Evolutionary conservation across 2,113 vertebrate species (phyloP), one percentile per base, ranked within the genome.

Genomic region (Zootoca vivipara): DNA sequence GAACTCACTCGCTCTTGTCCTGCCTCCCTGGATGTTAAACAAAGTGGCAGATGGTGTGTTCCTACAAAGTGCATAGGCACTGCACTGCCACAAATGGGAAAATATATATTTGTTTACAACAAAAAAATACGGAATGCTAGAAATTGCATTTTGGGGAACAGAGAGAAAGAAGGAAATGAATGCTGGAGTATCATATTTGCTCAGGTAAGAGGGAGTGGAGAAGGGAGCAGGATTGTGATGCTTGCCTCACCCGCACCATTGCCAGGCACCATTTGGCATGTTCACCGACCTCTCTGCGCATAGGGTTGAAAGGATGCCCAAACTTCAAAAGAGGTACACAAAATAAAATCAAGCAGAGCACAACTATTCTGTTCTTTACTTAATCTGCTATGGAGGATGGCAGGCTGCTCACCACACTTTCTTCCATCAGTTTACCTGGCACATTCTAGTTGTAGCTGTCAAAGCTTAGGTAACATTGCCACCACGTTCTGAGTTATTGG

Each of bases 61-160:
- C 92, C 92, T 90, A 35, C 74, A 80, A 93, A 95, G 85, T 58
- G 80, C 8, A 16, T 46, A 38, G 42, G 69, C 56, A 86, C 91
- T 75, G 80, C 95, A 90, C 62, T 91, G 15, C 18, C 86, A 88
- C 8, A 86, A 81, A 78, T 52, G 10, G 10, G 82, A 30, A 40
- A 22, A 93, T 93, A 94, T 90, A 58, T 82, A 73, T 91, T 93
- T 90, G 73, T 90, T 91, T 65, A 90, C 90, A 95, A 24, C 9
- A 92, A 89, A 67, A 89, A 65, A 42, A 38, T 16, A 28, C 83
- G 35, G 33, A 33, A 33, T 88, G 70, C 78, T 58, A 77, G 80
- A 42, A 8, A 82, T 70, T 10, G 30, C 1, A 67, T 85, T 89
- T 88, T 20, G 82, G 46, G 46, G 46, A 78, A 70, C 13, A 46